A percentile compares a stretch with the other conserved stretches of the same genome.
These are phyloP conservation scores for Argyrosomus japonicus DNA, from an alignment of 2,113 vertebrate genomes.

Conservation along the genomic window DNA sequence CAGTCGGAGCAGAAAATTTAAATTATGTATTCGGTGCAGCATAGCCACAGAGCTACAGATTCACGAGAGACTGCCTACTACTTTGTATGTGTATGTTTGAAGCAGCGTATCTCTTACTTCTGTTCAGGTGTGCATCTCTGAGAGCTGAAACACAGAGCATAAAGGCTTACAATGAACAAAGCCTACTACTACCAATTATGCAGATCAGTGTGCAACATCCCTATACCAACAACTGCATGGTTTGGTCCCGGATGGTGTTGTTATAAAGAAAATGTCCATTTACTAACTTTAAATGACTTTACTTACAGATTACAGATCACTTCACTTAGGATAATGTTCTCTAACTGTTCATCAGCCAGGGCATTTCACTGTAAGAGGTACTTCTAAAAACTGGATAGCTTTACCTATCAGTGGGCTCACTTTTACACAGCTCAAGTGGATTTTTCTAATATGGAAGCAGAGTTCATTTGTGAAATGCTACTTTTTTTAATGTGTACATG, in stretches of 20 bases:
- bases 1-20: background rate
- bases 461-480: background rate
- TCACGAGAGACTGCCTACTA: background rate
- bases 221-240: background rate
- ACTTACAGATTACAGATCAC: background rate
- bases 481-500: background rate
- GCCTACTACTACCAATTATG: background rate
- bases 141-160: background rate
- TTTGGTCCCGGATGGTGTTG: background rate
- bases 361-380: background rate
- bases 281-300: background rate
- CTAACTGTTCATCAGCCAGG: no score
- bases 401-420: background rate
- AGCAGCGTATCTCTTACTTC: background rate
- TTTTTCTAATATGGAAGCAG: slow-evolving; percentile 8
- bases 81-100: background rate
- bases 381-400: slow-evolving; percentile 1
- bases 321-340: background rate
- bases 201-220: background rate
- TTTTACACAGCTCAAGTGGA: slow-evolving; percentile 7
- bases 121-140: background rate
- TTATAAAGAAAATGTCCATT: background rate
- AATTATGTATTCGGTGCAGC: background rate
- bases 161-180: background rate
- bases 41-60: background rate